These are phyloP conservation scores for Polyodon spathula DNA, from an alignment of 2,113 vertebrate species.

Conservation along the genomic window DNA sequence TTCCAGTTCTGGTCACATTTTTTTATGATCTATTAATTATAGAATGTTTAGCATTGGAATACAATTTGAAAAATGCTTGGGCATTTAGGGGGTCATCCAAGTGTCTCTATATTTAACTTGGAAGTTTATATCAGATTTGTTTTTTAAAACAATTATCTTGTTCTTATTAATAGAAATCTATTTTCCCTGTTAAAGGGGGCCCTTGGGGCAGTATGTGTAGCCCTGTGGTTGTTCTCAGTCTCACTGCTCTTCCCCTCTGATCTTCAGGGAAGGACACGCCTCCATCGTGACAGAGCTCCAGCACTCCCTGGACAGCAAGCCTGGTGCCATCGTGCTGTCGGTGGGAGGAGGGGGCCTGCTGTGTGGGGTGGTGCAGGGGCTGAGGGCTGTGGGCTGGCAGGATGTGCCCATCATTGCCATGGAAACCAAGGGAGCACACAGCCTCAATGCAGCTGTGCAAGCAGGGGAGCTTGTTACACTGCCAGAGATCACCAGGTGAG, in stretches of 20 bases:
- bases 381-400: conserved; percentile 68
- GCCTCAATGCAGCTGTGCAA: conserved; percentile 62
- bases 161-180: too few species aligned
- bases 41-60: too few species aligned
- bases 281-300: conserved; percentile 74
- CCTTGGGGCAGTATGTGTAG: too few species aligned
- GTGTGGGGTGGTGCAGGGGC: conserved; percentile 66
- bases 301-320: conserved; percentile 55
- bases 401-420: conserved; percentile 72
- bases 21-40: too few species aligned
- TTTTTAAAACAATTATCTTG: too few species aligned
- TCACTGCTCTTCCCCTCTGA: background rate
- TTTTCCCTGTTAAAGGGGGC: too few species aligned
- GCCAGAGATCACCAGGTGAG: conserved; percentile 79
- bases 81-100: too few species aligned
- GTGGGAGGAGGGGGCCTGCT: conserved; percentile 84
- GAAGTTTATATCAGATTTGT: too few species aligned
- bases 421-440: conserved; percentile 78
- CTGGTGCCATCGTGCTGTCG: conserved; percentile 66
- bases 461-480: conserved; percentile 67
- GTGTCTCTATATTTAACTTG: too few species aligned
- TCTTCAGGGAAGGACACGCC: conserved; percentile 70
- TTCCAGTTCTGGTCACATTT: too few species aligned
- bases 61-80: too few species aligned
- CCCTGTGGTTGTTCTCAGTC: too few species aligned